Base-by-base conservation (phyloP, 53 echinoderm and acorn worm genomes). In the Zoroaster sp. region DNA sequence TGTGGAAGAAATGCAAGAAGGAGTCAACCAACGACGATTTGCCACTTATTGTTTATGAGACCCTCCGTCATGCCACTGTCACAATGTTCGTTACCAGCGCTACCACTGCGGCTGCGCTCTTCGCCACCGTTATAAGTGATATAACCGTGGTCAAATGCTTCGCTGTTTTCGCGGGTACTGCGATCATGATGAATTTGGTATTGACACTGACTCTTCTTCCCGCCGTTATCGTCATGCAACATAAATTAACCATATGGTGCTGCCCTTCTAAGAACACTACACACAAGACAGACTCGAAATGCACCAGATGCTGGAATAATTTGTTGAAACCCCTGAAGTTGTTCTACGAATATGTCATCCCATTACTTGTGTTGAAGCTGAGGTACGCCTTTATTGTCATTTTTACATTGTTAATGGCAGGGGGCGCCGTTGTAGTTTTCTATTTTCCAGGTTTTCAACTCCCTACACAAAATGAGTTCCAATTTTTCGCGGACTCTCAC, bases 1-100 rank as follows among this genome's bases (percentile, higher is more conserved):
- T 96, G n/a, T 95, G 94, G 94, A 90, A 72, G 35, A 78, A 88
- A 37, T 36, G 78, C 18, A 39, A 72, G 15, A 38, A 72, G 3
- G 91, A 92, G 17, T 49, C 87, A 37, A 85, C 88, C 9, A 80
- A 36, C 15, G 72, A 90, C 42, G 87, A 73, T 70, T 69, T 78
- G 4, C 74, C 92, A 9, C 42, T 38, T 13, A 69, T 88, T 5
- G 73, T 96, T 2, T 65, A 94, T 31, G 93, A 94, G 37, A 72
- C 96, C 11, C 73, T 93, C 13, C 89, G 49, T 13, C 96, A 96
- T 42, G 93, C 94, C 20, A 39, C 88, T 14, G 49, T 77, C 1
- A 96, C 95, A 0, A 93, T 95, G 95, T 88, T 93, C 73, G 96
- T 96, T 0, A 96, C 96, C 13, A 96, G 96, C 71, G 66, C 92